Percentiles rank a stretch among this genome's conserved stretches.
phyloP scores from a whole-genome alignment of 2,888 invertebrate species.

The Andrena bicolor region DNA sequence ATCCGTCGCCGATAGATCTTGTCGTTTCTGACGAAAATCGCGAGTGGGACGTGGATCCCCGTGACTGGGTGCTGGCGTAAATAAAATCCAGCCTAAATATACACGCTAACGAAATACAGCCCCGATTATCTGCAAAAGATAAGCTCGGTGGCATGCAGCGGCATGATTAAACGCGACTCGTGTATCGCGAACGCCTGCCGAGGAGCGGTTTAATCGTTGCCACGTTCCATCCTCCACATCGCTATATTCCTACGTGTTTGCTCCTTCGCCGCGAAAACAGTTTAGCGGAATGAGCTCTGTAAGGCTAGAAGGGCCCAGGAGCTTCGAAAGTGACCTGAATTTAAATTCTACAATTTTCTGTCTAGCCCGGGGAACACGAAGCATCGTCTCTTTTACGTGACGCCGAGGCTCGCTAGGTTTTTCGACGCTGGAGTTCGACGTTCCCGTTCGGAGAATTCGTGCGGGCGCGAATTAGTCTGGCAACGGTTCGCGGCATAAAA shows the following conservation, averaged over 20 bases:
- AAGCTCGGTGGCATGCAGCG: slow-evolving; percentile 17
- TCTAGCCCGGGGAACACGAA: background rate
- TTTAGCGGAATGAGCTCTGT: background rate
- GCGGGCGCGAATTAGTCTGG: slow-evolving; percentile 4
- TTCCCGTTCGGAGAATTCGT: slow-evolving; percentile 1
- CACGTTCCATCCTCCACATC: background rate
- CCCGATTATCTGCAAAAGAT: slow-evolving; percentile 24
- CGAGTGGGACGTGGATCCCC: background rate
- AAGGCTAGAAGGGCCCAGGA: background rate
- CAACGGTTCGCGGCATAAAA: background rate
- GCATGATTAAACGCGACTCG: slow-evolving; percentile 1
- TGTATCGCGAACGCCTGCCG: slow-evolving; percentile 1
- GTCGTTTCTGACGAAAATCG: background rate
- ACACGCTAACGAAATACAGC: slow-evolving; percentile 18
- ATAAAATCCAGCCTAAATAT: slow-evolving; percentile 26
- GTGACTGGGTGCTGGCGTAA: slow-evolving; percentile 5
- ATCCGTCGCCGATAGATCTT: slow-evolving; percentile 1
- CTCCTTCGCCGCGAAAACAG: background rate
- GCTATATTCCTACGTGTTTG: slow-evolving; percentile 4
- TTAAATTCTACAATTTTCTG: slow-evolving; percentile 37
- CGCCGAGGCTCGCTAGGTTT: background rate
- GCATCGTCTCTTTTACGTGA: slow-evolving; percentile 6
- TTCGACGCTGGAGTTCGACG: background rate
- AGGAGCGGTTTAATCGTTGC: background rate
- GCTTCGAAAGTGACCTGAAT: slow-evolving; percentile 48